These are phyloP conservation scores for Priocnemis perturbator DNA, from an alignment of 2,888 invertebrate species.

Conservation along the genomic window DNA sequence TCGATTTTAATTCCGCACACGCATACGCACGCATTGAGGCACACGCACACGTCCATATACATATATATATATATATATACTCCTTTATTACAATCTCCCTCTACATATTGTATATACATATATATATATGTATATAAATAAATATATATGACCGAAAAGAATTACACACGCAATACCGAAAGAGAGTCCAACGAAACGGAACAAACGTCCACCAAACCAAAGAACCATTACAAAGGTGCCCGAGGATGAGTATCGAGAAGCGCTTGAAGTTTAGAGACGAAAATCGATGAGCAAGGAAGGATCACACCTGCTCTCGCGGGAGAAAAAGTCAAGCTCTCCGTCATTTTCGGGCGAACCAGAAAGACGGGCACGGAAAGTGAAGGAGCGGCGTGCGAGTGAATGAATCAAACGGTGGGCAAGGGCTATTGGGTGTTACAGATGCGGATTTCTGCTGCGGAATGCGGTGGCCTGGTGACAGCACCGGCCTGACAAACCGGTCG, in stretches of 20 bases:
- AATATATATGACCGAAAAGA: no score
- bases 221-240: background rate
- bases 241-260: no score
- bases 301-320: no score
- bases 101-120: background rate
- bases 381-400: conserved; percentile 3
- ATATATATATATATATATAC: no score
- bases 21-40: background rate
- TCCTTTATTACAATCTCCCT: background rate
- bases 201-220: background rate
- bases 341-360: no score
- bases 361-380: no score
- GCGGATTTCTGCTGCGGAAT: conserved; percentile 93
- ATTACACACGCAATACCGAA: conserved; percentile 22
- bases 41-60: background rate
- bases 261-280: no score
- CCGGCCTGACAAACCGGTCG: conserved; percentile 70
- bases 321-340: no score
- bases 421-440: conserved; percentile 84
- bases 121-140: no score
- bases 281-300: no score
- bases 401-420: conserved; percentile 60
- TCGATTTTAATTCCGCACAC: background rate
- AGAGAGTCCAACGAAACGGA: conserved; percentile 20
- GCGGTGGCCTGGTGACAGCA: conserved; percentile 86